Conservation (phyloP, 2,797 vertebrate genomes). For the Scomberomorus guttatus region DNA sequence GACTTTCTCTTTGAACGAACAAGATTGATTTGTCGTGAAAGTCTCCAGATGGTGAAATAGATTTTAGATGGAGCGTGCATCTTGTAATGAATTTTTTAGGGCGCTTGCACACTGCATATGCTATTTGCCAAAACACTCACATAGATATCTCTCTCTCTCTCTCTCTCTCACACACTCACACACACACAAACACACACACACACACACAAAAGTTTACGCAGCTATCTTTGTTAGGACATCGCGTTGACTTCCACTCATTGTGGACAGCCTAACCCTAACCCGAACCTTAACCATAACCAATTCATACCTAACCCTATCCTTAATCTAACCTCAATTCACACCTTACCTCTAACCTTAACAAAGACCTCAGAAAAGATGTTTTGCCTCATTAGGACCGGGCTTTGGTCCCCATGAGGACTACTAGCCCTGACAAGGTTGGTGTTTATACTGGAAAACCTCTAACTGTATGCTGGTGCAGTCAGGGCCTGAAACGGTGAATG, state of each 20-base stretch:
- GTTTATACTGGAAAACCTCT: background rate
- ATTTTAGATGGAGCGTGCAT: conserved; percentile 56
- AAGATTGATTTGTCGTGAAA: conserved; percentile 55
- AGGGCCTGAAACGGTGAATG: conserved; percentile 28
- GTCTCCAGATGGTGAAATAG: conserved; percentile 65
- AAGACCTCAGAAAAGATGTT: no score
- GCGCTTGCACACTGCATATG: conserved; percentile 17
- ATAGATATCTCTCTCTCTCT: conserved; percentile 43
- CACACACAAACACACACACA: background rate
- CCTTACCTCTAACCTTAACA: no score
- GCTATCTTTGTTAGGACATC: background rate
- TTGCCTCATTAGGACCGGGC: no score
- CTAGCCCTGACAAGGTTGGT: no score
- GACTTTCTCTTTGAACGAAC: conserved; percentile 33
- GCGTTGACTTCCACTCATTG: no score
- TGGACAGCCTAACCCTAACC: no score
- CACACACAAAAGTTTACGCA: background rate
- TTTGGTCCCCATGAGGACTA: no score
- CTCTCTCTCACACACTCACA: background rate
- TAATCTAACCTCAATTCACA: no score
- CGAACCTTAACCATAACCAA: no score
- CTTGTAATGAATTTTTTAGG: conserved; percentile 67
- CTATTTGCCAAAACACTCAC: conserved; percentile 43
- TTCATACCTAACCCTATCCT: no score
- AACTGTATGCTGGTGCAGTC: background rate